Evolutionary conservation across 1,140 invertebrate genomes (phyloP).

Genomic region (Sinella curviseta): DNA sequence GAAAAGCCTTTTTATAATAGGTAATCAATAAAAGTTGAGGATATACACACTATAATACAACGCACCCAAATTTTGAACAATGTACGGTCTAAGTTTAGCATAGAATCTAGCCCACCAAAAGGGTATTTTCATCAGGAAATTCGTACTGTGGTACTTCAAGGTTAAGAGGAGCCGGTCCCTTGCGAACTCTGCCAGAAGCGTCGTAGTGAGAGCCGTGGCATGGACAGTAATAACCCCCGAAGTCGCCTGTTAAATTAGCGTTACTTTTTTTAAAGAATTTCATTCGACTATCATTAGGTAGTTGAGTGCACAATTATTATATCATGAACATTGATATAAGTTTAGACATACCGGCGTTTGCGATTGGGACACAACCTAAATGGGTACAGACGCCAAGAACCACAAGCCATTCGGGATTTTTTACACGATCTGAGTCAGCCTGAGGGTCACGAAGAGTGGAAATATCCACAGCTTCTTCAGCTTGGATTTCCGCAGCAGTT

Average conservation of each 20-base stretch:
- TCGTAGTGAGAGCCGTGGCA: slow-evolving; percentile 99
- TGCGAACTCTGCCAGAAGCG: slow-evolving; percentile 90
- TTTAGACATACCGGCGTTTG: slow-evolving; percentile 75
- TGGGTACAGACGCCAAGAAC: slow-evolving; percentile 97
- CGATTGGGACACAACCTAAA: slow-evolving; percentile 93
- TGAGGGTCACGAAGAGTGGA: slow-evolving; percentile 81
- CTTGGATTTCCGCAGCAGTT: slow-evolving; percentile 74
- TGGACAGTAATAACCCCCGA: slow-evolving; percentile 93
- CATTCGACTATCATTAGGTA: too few relatives aligned
- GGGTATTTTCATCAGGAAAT: slow-evolving; percentile 69
- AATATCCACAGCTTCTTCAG: slow-evolving; percentile 73
- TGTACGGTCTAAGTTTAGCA: too few relatives aligned
- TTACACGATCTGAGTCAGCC: slow-evolving; percentile 74
- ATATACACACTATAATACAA: too few relatives aligned
- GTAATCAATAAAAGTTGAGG: too few relatives aligned
- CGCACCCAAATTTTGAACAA: too few relatives aligned
- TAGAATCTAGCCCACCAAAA: slow-evolving; percentile 81
- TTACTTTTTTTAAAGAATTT: too few relatives aligned
- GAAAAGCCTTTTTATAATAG: too few relatives aligned
- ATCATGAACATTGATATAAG: too few relatives aligned
- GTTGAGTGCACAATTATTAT: too few relatives aligned
- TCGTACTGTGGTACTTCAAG: slow-evolving; percentile 85
- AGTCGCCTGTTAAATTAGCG: too few relatives aligned
- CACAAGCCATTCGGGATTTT: slow-evolving; percentile 86
- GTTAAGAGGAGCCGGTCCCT: slow-evolving; percentile 97